These are phyloP conservation scores for Argynnis bischoffii DNA, from an alignment of 2,888 invertebrate species.

Conservation along the genomic window DNA sequence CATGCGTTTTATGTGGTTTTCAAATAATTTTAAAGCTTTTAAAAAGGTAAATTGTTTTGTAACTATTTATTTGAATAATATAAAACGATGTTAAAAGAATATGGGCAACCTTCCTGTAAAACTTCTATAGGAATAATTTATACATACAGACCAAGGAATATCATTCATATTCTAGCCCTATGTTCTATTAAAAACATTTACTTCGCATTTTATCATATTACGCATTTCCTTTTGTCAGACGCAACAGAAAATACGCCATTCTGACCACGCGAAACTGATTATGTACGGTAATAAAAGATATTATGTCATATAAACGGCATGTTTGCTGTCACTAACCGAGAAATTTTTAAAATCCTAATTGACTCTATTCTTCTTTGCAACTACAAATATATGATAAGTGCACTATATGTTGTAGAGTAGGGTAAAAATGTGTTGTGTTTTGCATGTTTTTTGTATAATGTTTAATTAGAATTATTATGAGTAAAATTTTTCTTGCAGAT, in stretches of 20 bases:
- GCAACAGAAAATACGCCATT: constrained; percentile 59
- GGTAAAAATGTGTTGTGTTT: constrained; percentile 2
- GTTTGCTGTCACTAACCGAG: constrained; percentile 41
- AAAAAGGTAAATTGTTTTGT: no score
- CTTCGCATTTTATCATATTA: constrained; percentile 29
- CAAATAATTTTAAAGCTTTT: no score
- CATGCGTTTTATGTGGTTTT: no score
- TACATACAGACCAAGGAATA: background rate
- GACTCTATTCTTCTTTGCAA: background rate
- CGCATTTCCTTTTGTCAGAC: constrained; percentile 60
- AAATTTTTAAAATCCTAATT: background rate
- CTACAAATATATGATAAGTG: background rate
- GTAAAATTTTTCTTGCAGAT: constrained; percentile 53
- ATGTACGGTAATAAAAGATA: constrained; percentile 52
- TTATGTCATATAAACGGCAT: constrained; percentile 34
- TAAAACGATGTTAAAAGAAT: no score
- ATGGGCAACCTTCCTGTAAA: no score
- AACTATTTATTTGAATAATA: no score
- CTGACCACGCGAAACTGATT: constrained; percentile 49
- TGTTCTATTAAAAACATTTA: constrained; percentile 16
- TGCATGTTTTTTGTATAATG: constrained; percentile 14
- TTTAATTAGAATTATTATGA: background rate
- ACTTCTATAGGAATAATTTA: no score
- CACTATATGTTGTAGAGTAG: constrained; percentile 4
- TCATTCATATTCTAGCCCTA: background rate